Base-by-base conservation (phyloP, 2,113 vertebrate genomes). In the Condylura cristata region DNA sequence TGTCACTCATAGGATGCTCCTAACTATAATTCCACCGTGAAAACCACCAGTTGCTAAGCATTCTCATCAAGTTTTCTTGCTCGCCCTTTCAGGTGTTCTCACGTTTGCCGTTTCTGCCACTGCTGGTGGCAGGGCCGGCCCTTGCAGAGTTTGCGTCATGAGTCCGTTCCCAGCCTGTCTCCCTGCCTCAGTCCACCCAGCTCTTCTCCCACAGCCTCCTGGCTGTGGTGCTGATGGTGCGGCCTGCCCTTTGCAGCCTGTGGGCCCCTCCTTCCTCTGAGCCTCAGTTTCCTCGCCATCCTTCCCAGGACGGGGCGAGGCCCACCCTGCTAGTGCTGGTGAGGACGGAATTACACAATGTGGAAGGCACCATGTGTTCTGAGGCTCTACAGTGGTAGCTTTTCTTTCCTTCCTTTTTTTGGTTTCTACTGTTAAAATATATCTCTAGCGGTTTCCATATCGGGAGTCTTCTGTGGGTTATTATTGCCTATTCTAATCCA, bases 321-420 rank as follows among this genome's bases (percentile, higher is more conserved):
- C 34, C 58, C 10, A 8, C 34, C 20, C 20, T 56, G 53, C 53
- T 56, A 8, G 41, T 28, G 1, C 13, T 58, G 32, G 2, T 14
- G n/a, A 28, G 37, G 37, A 9, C 9, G 51, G 39, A n/a, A 17
- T 37, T 22, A 37, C 32, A 4, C 6, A 34, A 20, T 17, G 28
- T 26, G 37, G 28, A 81, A 24, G 66, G 51, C 20, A 56, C 26
- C 0, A 0, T 2, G 30, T 8, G 22, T 7, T 11, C 11, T 0
- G 30, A 34, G 41, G 48, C 32, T 65, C 41, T 66, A 2, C 18
- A 58, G 65, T 30, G 18, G 5, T 18, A 3, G 56, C 46, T n/a
- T 1, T 56, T 34, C 32, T 28, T 32, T 7, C 9, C 26, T 78
- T 61, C 16, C 34, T 53, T 85, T 51, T 56, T 20, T 22, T 7